A percentile compares a stretch with the other conserved stretches of the same genome.
Evolutionary conservation across 2,888 invertebrate species (phyloP).

Genomic region (Notodonta dromedarius): DNA sequence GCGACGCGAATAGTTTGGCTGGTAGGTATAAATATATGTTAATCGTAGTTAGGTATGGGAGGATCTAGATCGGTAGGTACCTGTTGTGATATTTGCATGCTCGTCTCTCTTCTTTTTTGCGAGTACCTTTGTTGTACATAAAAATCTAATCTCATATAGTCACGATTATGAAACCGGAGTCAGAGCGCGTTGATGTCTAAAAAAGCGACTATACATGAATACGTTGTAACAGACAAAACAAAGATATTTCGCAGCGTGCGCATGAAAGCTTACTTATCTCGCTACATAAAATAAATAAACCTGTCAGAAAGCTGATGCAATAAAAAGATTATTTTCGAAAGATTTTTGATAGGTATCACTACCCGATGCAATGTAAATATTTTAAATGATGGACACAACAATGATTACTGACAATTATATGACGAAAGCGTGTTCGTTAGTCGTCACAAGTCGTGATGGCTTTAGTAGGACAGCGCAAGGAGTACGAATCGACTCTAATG

Average conservation of each 20-base stretch:
- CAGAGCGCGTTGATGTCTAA: not conserved
- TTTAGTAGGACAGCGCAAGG: conserved; percentile 10
- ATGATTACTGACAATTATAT: not conserved
- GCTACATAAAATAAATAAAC: not conserved
- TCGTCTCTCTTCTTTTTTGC: not conserved
- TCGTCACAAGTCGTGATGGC: conserved; percentile 6
- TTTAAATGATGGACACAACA: conserved; percentile 1
- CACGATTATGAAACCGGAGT: not conserved
- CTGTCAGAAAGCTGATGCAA: not conserved
- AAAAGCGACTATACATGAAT: not conserved
- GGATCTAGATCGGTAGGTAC: conserved; percentile 1
- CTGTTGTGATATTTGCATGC: not conserved
- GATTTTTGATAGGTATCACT: not conserved
- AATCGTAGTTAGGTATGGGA: not conserved
- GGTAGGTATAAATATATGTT: not conserved
- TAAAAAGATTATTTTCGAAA: not conserved
- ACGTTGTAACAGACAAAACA: not conserved
- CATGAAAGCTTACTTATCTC: not conserved
- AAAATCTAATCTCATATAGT: not conserved
- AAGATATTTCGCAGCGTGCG: not conserved
- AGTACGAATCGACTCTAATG: conserved; percentile 15
- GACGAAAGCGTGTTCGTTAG: not conserved
- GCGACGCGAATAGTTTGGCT: conserved; percentile 10
- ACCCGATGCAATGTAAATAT: not conserved
- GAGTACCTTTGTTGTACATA: not conserved